phyloP scores from a whole-genome alignment of 2,113 vertebrate genomes.

The Oriolus oriolus region DNA sequence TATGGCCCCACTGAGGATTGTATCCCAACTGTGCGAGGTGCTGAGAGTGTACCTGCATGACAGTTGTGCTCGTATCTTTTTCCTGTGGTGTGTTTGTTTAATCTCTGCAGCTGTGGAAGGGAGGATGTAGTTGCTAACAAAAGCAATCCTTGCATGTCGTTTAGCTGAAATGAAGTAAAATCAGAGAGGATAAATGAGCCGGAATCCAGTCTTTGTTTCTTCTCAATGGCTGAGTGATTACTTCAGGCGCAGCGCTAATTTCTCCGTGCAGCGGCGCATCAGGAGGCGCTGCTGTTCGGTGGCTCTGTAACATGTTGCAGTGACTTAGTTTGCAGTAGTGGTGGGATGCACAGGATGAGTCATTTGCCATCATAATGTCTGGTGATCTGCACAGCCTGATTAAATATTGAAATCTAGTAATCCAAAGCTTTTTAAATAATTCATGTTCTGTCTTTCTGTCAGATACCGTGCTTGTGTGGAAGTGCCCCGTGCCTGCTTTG shows the following conservation, averaged over 20 bases:
- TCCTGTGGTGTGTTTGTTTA: background rate
- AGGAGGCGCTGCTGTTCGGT: background rate
- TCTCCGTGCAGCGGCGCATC: accelerated
- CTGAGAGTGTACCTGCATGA: background rate
- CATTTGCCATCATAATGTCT: background rate
- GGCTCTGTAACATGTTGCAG: accelerated
- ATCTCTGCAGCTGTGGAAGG: background rate
- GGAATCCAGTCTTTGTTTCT: background rate
- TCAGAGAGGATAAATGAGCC: background rate
- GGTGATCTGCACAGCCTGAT: background rate
- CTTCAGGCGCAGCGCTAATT: background rate
- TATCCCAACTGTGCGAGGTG: background rate
- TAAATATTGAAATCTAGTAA: background rate
- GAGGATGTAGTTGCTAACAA: background rate
- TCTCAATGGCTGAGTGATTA: background rate
- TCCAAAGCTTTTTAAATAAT: background rate
- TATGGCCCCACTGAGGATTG: background rate
- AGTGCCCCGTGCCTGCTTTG: conserved; percentile 95
- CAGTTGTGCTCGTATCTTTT: accelerated
- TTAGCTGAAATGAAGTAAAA: background rate
- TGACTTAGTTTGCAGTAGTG: background rate
- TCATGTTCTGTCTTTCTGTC: background rate
- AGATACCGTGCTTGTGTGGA: conserved; percentile 96
- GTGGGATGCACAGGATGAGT: background rate
- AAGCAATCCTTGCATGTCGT: background rate